Base-by-base conservation (phyloP, 2,113 vertebrate genomes). In the Tor tambroides region DNA sequence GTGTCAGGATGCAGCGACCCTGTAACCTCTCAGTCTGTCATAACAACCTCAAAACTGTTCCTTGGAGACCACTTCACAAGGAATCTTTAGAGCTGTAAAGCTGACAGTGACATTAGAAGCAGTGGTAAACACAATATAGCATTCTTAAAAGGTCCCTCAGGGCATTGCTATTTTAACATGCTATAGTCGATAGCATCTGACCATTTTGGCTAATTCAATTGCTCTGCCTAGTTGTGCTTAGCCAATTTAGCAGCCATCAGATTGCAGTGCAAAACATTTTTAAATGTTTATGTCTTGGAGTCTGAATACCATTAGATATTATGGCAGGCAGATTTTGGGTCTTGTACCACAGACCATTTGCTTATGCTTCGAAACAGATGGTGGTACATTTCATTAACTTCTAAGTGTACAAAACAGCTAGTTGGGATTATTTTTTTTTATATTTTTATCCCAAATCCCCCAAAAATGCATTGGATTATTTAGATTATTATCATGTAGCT, bases 171-270 rank as follows among this genome's bases (percentile, higher is more conserved):
- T 83, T 84, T 85, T 81, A 14, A 79, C 71, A 67, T 72, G 11
- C 30, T 26, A n/a, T 61, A 43, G 15, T 69, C 75, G 67, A 89
- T 87, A 69, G 43, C 28, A 80, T 90, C 85, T 87, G 28, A 43
- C 41, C 63, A 21, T 32, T 80, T 76, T 35, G 49, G 69, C 69
- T 75, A 77, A 83, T 85, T 88, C n/a, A 54, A 5, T 81, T 76
- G 59, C 15, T 28, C 43, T 81, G 79, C 35, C n/a, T 65, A 6
- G 79, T 81, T 80, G 38, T 61, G 78, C 54, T 41, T 81, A 76
- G 61, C 41, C 65, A 74, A 43, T 63, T 86, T 46, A 86, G n/a
- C 35, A 54, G 32, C 35, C 26, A 28, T 80, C 77, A 74, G 67
- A 46, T 61, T 30, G 41, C 28, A 80, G 11, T 35, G 17, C 32